Percentiles rank a stretch among this genome's conserved stretches.
These are phyloP conservation scores for Cheilosia variabilis DNA, from an alignment of 2,888 invertebrate genomes.

Conservation along the genomic window DNA sequence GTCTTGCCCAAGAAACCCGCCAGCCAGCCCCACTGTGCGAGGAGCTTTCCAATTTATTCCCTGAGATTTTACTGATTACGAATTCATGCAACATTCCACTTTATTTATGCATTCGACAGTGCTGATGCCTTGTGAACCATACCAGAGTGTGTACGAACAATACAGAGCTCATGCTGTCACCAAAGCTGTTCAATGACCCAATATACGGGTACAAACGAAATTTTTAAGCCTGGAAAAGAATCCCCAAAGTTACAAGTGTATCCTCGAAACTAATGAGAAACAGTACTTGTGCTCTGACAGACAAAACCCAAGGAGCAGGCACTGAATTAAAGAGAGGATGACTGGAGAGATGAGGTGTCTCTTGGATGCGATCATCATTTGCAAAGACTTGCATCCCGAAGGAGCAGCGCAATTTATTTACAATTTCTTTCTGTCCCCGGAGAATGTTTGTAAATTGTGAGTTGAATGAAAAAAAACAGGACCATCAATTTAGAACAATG, in stretches of 20 bases:
- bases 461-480: slow-evolving; percentile 3
- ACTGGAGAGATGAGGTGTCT: slow-evolving; percentile 19
- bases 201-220: slow-evolving; percentile 27
- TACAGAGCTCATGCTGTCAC: not conserved
- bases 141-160: not conserved
- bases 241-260: slow-evolving; percentile 53
- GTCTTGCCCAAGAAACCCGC: not conserved
- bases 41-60: slow-evolving; percentile 52
- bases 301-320: slow-evolving; percentile 19
- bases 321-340: slow-evolving; percentile 24
- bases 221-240: slow-evolving; percentile 28
- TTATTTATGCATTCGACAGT: slow-evolving; percentile 50
- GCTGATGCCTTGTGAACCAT: slow-evolving; percentile 13
- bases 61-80: slow-evolving; percentile 43
- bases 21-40: not conserved
- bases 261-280: slow-evolving; percentile 65
- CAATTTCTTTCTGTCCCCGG: slow-evolving; percentile 58
- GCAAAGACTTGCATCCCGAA: slow-evolving; percentile 54
- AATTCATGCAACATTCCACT: slow-evolving; percentile 50
- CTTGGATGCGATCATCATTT: slow-evolving; percentile 47
- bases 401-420: slow-evolving; percentile 64
- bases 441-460: slow-evolving; percentile 4
- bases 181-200: slow-evolving; percentile 25
- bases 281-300: slow-evolving; percentile 60
- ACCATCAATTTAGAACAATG: slow-evolving; percentile 45